Base-by-base conservation (phyloP, 2,888 invertebrate genomes). In the Ophion slaviceki region DNA sequence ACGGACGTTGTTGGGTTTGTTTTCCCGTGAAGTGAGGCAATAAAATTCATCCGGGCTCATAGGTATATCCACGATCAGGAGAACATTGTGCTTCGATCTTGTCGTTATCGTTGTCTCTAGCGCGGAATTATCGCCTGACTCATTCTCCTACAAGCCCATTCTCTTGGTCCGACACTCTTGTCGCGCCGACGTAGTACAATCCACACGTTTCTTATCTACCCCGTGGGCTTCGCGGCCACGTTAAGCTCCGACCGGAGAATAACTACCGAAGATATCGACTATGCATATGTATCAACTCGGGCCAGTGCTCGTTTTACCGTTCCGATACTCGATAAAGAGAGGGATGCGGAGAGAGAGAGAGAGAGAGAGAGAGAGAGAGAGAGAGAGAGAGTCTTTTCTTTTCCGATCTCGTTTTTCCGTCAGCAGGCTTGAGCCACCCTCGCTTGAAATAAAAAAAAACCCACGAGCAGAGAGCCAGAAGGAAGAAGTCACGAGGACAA, bases 211-310 rank as follows among this genome's bases (percentile, higher is more conserved):
- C 80, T 83, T 80, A 85, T 87, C 85, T 78, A 64, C 53, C 64
- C 78, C 68, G 72, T 82, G 76, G 84, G 71, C 61, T 84, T 72
- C 57, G 68, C 68, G 64, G 72, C 64, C 78, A 32, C 70, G 79
- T 70, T 88, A 87, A 88, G 88, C 87, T 80, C 80, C 83, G 75
- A 78, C 70, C 64, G 76, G 84, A 77, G 84, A 87, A 85, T 92
- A 92, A 92, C 90, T 91, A 91, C 91, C 91, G 47, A 86, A 92
- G 93, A 93, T 93, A 93, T 91, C 92, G 91, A 90, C 89, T 91
- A 91, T 92, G 91, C 91, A 92, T 92, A 92, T 92, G 92, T 92
- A 92, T 91, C 90, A 91, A 89, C 86, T 88, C 84, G 88, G 89
- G 2, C 28, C 66, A 32, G 68, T 53, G 14, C 57, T 90, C 47